phyloP scores from a whole-genome alignment of 2,113 vertebrate genomes.

The Tretioscincus oriximinensis region DNA sequence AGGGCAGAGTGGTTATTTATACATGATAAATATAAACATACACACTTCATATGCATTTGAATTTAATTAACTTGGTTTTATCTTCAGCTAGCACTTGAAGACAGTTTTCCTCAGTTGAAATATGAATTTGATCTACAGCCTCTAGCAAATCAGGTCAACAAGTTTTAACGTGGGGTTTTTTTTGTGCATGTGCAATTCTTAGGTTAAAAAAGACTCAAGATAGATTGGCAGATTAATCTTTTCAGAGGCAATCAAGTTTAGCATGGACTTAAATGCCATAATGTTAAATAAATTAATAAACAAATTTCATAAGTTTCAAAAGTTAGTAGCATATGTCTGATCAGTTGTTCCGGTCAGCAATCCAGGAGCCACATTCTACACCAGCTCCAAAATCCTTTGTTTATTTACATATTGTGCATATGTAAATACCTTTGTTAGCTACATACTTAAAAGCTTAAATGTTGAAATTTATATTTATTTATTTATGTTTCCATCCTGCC shows the following conservation, averaged over 20 bases:
- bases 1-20: neutral
- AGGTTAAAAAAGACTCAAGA: neutral
- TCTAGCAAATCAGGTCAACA: neutral
- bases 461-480: too few relatives aligned
- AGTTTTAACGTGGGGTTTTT: too few relatives aligned
- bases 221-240: neutral
- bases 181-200: neutral
- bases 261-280: neutral
- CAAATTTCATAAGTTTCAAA: too few relatives aligned
- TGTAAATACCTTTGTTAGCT: too few relatives aligned
- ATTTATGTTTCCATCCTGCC: too few relatives aligned
- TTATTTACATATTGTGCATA: too few relatives aligned
- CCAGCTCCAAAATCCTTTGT: too few relatives aligned
- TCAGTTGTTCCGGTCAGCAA: too few relatives aligned
- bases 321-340: too few relatives aligned
- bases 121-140: neutral
- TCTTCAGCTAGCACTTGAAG: too few relatives aligned
- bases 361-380: too few relatives aligned
- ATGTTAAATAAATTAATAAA: neutral
- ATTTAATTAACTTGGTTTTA: neutral
- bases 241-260: neutral
- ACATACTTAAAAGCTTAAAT: too few relatives aligned
- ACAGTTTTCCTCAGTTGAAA: neutral
- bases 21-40: neutral
- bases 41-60: neutral